Percentiles rank a stretch among this genome's conserved stretches.
Conservation (phyloP, 2,888 invertebrate genomes). For the Miltochrista miniata region DNA sequence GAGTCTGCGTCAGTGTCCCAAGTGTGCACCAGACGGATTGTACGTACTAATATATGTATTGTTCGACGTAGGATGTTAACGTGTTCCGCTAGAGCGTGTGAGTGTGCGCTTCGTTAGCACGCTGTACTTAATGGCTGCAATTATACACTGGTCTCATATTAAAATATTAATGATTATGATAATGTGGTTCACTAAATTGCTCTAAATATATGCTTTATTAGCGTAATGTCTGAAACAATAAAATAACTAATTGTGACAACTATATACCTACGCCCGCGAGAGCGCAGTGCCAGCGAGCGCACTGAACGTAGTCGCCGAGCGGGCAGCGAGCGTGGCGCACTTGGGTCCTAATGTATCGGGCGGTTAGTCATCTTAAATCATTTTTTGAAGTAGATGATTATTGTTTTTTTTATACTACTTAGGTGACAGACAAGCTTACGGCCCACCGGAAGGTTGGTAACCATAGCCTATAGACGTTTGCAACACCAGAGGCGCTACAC, state of each 20-base stretch:
- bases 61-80: not conserved
- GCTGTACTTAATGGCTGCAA: constrained; percentile 1
- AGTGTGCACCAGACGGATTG: too few relatives aligned
- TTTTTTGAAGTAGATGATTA: too few relatives aligned
- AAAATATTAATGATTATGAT: constrained; percentile 7
- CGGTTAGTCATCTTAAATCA: too few relatives aligned
- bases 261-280: not conserved
- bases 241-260: constrained; percentile 5
- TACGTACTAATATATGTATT: not conserved
- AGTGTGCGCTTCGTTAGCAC: not conserved
- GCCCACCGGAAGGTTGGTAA: too few relatives aligned
- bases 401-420: too few relatives aligned
- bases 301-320: too few relatives aligned
- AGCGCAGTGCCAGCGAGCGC: not conserved
- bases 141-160: constrained; percentile 1
- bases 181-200: not conserved
- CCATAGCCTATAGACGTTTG: too few relatives aligned
- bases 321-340: not conserved
- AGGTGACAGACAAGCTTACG: too few relatives aligned
- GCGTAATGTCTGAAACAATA: not conserved
- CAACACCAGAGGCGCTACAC: too few relatives aligned
- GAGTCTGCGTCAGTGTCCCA: too few relatives aligned
- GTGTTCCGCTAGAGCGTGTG: not conserved
- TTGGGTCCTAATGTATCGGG: too few relatives aligned
- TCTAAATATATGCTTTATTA: not conserved